Conservation (phyloP, 1,140 invertebrate genomes). For the Ceratitis capitata region DNA sequence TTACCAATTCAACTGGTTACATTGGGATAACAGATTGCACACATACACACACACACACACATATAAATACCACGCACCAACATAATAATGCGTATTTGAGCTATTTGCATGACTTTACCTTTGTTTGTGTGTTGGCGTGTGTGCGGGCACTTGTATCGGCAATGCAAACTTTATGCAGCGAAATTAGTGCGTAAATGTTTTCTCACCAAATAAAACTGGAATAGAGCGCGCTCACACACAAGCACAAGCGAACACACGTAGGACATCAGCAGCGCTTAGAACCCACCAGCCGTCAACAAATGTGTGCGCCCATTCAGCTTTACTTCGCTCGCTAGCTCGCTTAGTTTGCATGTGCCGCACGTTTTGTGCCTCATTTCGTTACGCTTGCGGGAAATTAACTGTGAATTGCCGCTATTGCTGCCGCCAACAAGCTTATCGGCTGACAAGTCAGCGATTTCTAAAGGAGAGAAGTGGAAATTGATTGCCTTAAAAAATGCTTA, state of each 20-base stretch:
- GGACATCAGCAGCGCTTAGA: background rate
- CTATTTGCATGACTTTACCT: background rate
- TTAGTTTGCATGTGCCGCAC: conserved; percentile 34
- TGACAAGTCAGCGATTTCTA: background rate
- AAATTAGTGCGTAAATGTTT: conserved; percentile 65
- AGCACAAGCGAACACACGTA: no score
- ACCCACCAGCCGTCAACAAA: background rate
- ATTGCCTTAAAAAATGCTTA: no score
- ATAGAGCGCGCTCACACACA: background rate
- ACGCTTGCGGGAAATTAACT: conserved; percentile 62
- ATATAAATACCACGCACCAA: background rate
- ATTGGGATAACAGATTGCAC: conserved; percentile 18
- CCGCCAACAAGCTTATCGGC: background rate
- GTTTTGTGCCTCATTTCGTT: conserved; percentile 59
- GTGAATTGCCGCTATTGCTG: conserved; percentile 48
- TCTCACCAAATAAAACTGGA: conserved; percentile 61
- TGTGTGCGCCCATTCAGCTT: background rate
- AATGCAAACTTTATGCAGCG: conserved; percentile 45
- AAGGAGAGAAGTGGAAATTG: background rate
- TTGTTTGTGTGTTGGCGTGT: background rate
- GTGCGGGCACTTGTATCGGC: background rate
- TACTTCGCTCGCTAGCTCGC: background rate
- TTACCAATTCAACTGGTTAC: conserved; percentile 55
- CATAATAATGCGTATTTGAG: background rate
- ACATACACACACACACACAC: background rate